Evolutionary conservation across 2,113 vertebrate species (phyloP), one percentile per base, ranked within the genome.

Genomic region (Donacobius atricapilla): DNA sequence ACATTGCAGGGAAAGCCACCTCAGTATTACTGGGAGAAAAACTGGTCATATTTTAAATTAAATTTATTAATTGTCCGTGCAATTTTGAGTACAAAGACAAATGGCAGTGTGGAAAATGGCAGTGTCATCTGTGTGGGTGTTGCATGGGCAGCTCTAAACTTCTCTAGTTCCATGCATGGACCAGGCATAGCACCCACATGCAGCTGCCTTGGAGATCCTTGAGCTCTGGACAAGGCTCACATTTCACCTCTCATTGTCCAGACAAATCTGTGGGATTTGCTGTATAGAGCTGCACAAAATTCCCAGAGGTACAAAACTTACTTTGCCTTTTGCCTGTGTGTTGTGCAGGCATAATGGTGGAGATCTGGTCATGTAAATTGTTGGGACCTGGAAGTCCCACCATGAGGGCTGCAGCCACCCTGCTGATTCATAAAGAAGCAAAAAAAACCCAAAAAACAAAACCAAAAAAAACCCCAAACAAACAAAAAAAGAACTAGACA

Each of bases 71-170:
- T 60, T 71, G 1, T n/a, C 18, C 54, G 13, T 45, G 40, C 11
- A 35, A 42, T 72, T 51, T 33, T 78, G 51, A 81, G 27, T 45
- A 65, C 1, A 1, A 65, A 79, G 53, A 47, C 16, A 53, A 58
- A 68, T 3, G 7, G 4, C 16, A 17, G 25, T 10, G 15, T 71
- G 31, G 23, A 39, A 53, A 82, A 40, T 39, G 40, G 4, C 53
- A 44, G 22, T 7, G 37, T 24, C 15, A 11, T 3, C 7, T 1
- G 0, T 45, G 47, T 1, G 13, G 61, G 33, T 18, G 51, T 25
- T 54, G 0, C 1, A 14, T 21, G 50, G n/a, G 40, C 33, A 54
- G 60, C 54, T 72, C 82, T 39, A 39, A 72, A 19, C 14, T 72
- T 47, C 48, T 60, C 50, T 15, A 65, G 27, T 31, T 85, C 25